Base-by-base conservation (phyloP, 2,113 vertebrate species). In the Stomatorhinus ivindoensis region DNA sequence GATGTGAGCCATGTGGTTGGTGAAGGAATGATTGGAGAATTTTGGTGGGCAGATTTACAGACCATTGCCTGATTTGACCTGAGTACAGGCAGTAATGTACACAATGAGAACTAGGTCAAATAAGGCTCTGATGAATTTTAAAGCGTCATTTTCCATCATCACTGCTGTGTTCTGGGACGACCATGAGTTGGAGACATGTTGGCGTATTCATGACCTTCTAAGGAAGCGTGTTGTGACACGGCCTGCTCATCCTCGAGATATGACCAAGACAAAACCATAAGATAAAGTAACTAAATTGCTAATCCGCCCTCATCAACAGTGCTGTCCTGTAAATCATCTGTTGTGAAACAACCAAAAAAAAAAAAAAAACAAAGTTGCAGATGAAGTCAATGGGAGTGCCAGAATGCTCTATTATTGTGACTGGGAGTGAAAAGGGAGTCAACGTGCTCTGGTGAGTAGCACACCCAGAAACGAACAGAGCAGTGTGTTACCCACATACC, bases 331-430 rank as follows among this genome's bases (percentile, higher is more conserved):
- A 10, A 35, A 87, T 87, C 21, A 87, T 58, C 85, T 51, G 31
- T 31, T 53, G 47, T 21, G 50, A 87, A 87, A 87, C 39, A 15
- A 65, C 51, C 31, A 24, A 47, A 8, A 46, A 86, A 42, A 31
- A 42, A 31, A 53, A 53, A 55, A 55, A 21, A 53, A 51, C 50
- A 19, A 31, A 53, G 17, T 35, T n/a, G 39, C 6, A 47, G 39
- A 89, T 61, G 76, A 84, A 47, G 42, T 47, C 39, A 89, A 24
- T 61, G 76, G 88, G 80, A 85, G 51, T 89, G 50, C 35, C 83
- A 50, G 88, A 89, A 42, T 82, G 61, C 58, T 51, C 51, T 51
- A 27, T 47, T 31, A n/a, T 50, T 27, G 51, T 84, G 15, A 61
- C 24, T 84, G 88, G 76, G 88, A 85, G 51, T 84, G 50, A 85